These are phyloP conservation scores for Theretra japonica DNA, from an alignment of 2,888 invertebrate genomes.

Conservation along the genomic window DNA sequence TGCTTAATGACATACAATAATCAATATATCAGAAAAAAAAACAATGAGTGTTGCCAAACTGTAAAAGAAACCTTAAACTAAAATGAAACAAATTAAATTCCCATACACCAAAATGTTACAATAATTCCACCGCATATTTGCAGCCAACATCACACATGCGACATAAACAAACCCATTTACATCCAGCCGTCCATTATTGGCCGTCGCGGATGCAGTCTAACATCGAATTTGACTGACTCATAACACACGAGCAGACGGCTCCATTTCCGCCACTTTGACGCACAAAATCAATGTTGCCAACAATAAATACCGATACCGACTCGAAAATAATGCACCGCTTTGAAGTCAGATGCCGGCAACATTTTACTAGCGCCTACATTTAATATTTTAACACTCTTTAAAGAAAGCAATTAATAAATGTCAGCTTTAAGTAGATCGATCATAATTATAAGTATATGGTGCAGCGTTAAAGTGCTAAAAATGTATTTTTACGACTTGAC, in stretches of 20 bases:
- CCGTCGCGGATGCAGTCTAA: slow-evolving; percentile 32
- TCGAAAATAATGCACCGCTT: slow-evolving; percentile 1
- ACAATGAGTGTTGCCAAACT: too few species aligned
- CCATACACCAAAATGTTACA: neutral
- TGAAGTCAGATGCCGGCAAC: neutral
- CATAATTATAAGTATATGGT: too few species aligned
- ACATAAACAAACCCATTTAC: neutral
- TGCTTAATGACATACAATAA: too few species aligned
- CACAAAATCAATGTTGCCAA: slow-evolving; percentile 19
- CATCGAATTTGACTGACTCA: slow-evolving; percentile 14
- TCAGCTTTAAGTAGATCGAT: too few species aligned
- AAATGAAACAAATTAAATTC: too few species aligned
- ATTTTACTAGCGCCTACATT: neutral
- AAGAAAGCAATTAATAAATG: too few species aligned
- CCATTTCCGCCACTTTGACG: slow-evolving; percentile 21
- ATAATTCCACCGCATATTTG: neutral
- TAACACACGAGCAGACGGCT: neutral
- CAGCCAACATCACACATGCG: neutral
- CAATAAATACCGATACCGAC: slow-evolving; percentile 8
- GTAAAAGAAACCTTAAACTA: too few species aligned
- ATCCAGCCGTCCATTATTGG: neutral
- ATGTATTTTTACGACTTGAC: neutral
- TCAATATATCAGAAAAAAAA: too few species aligned
- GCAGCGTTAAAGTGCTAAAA: too few species aligned
- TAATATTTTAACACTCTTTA: too few species aligned